These are phyloP conservation scores for Caprella mutica DNA, from an alignment of 2,888 invertebrate genomes.

Conservation along the genomic window DNA sequence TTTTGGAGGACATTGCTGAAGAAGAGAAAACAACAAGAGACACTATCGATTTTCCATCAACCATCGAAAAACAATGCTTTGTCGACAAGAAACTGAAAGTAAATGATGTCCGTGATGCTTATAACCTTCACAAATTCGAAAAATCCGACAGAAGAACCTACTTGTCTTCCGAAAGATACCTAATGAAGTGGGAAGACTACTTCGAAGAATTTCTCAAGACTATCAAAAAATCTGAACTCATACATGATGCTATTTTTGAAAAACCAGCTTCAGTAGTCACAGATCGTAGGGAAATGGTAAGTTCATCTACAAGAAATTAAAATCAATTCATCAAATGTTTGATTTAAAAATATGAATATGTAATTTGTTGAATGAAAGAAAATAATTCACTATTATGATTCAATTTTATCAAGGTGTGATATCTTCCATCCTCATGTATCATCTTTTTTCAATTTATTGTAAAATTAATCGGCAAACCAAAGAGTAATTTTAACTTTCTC, in stretches of 20 bases:
- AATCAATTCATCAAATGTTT: background rate
- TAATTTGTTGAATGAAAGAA: too few relatives aligned
- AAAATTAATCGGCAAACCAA: too few relatives aligned
- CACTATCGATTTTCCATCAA: slow-evolving; percentile 6
- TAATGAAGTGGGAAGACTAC: slow-evolving; percentile 54
- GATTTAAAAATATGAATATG: too few relatives aligned
- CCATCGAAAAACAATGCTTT: slow-evolving; percentile 34
- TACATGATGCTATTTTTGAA: slow-evolving; percentile 50
- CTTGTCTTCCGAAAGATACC: slow-evolving; percentile 55
- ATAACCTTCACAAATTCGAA: slow-evolving; percentile 10
- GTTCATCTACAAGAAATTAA: background rate
- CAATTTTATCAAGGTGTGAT: too few relatives aligned
- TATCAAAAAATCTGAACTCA: slow-evolving; percentile 38
- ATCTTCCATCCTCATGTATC: too few relatives aligned
- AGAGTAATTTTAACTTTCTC: background rate
- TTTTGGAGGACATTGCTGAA: background rate
- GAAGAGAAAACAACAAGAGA: background rate
- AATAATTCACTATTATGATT: too few relatives aligned
- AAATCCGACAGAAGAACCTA: slow-evolving; percentile 45
- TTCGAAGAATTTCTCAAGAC: slow-evolving; percentile 46
- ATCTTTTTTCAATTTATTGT: too few relatives aligned
- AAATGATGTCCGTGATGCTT: slow-evolving; percentile 21
- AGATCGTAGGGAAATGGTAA: too few relatives aligned
- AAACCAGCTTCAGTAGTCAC: slow-evolving; percentile 53
- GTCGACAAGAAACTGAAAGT: slow-evolving; percentile 30